A percentile compares a stretch with the other conserved stretches of the same genome.
phyloP scores from a whole-genome alignment of 2,797 vertebrate species.

The Nannoperca obscura region DNA sequence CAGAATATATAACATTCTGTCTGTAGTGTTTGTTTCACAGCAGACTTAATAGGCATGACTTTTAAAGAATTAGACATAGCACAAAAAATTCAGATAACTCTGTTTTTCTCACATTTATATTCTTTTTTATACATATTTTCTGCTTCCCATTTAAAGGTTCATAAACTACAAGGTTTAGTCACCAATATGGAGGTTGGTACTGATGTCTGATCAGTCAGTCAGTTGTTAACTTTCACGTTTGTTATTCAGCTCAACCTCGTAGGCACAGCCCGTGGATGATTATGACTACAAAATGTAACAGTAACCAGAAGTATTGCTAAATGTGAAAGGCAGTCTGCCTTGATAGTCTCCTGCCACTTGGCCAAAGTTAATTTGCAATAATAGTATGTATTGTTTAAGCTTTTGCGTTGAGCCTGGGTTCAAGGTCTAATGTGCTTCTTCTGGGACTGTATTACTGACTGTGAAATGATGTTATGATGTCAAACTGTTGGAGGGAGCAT shows the following conservation, averaged over 20 bases:
- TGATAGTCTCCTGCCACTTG: background rate
- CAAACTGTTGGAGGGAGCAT: constrained; percentile 1
- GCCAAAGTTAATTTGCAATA: constrained; percentile 24
- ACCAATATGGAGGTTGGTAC: background rate
- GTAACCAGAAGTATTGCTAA: background rate
- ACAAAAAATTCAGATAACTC: background rate
- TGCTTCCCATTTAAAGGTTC: background rate
- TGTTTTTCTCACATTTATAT: background rate
- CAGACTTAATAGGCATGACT: background rate
- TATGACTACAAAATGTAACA: background rate
- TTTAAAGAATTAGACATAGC: background rate
- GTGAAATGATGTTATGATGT: background rate
- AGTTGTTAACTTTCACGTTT: background rate
- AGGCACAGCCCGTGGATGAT: constrained; percentile 8
- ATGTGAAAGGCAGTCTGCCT: background rate
- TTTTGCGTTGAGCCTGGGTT: background rate
- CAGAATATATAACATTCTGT: too few species aligned
- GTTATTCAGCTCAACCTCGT: background rate
- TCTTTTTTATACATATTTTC: too few species aligned
- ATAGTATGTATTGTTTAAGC: background rate
- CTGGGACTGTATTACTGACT: background rate
- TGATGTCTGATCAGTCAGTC: background rate
- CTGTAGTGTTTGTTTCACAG: too few species aligned
- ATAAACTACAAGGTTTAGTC: background rate
- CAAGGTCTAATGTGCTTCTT: background rate